phyloP scores from a whole-genome alignment of 2,797 vertebrate species.

The Geotrypetes seraphini region DNA sequence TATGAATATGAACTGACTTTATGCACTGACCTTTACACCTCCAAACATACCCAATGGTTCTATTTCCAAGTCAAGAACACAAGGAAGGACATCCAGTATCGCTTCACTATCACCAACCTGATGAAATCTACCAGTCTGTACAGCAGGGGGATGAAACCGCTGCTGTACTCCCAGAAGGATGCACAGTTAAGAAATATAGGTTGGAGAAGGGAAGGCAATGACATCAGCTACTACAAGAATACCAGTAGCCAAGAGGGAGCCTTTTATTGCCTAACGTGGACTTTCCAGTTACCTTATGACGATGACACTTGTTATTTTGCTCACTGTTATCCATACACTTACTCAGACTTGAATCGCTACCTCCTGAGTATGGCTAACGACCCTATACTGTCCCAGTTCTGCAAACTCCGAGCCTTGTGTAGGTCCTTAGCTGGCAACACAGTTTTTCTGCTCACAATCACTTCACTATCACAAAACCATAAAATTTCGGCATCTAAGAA shows the following conservation, averaged over 20 bases:
- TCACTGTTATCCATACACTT: constrained; percentile 89
- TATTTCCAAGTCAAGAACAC: constrained; percentile 88
- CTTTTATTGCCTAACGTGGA: constrained; percentile 79
- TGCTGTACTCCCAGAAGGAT: constrained; percentile 76
- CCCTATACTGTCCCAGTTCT: constrained; percentile 52
- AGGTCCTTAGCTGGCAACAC: constrained; percentile 78
- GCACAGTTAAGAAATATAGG: constrained; percentile 51
- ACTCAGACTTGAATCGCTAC: constrained; percentile 72
- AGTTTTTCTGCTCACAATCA: constrained; percentile 73
- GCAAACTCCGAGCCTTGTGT: constrained; percentile 68
- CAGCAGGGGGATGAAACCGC: constrained; percentile 67
- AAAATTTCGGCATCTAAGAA: constrained; percentile 46
- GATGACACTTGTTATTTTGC: constrained; percentile 83
- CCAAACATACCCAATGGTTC: constrained; percentile 91
- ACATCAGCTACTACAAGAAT: constrained; percentile 67
- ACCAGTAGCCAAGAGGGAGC: constrained; percentile 15
- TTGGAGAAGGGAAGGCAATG: constrained; percentile 63
- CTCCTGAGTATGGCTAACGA: constrained; percentile 51
- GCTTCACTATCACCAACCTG: constrained; percentile 84
- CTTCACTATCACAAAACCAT: constrained; percentile 31
- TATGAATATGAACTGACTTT: constrained; percentile 79
- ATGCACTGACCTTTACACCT: constrained; percentile 76
- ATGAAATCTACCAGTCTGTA: constrained; percentile 84
- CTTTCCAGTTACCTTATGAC: constrained; percentile 64
- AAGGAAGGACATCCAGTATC: constrained; percentile 59